Conservation (phyloP, 2,888 invertebrate genomes). For the Synanthedon tipuliformis region DNA sequence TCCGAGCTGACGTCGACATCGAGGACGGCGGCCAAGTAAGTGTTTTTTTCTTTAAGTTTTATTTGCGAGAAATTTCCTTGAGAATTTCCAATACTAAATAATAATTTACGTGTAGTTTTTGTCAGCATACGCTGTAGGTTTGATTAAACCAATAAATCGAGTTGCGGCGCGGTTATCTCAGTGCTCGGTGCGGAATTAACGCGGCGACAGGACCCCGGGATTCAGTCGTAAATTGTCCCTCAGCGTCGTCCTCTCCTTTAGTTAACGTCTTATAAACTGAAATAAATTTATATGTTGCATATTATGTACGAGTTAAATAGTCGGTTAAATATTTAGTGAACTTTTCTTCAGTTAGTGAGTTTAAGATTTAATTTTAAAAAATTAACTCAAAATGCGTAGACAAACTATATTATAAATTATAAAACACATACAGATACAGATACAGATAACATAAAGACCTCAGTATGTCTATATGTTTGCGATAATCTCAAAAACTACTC, state of each 20-base stretch:
- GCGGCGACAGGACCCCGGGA: conserved; percentile 38
- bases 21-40: too few relatives aligned
- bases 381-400: too few relatives aligned
- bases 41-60: neutral
- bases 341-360: too few relatives aligned
- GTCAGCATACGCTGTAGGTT: conserved; percentile 48
- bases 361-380: too few relatives aligned
- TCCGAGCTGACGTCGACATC: too few relatives aligned
- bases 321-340: too few relatives aligned
- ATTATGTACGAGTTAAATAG: neutral
- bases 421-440: too few relatives aligned
- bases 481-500: too few relatives aligned
- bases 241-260: conserved; percentile 19
- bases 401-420: too few relatives aligned
- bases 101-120: conserved; percentile 45
- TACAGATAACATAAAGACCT: too few relatives aligned
- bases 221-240: conserved; percentile 52
- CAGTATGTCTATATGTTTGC: too few relatives aligned
- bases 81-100: conserved; percentile 19
- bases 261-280: conserved; percentile 15
- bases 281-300: neutral
- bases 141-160: conserved; percentile 63
- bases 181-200: conserved; percentile 40
- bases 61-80: neutral
- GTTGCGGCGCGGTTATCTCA: conserved; percentile 39